Evolutionary conservation across 1,140 invertebrate species (phyloP), one percentile per base, ranked within the genome.

Genomic region (Drosophila punjabiensis): DNA sequence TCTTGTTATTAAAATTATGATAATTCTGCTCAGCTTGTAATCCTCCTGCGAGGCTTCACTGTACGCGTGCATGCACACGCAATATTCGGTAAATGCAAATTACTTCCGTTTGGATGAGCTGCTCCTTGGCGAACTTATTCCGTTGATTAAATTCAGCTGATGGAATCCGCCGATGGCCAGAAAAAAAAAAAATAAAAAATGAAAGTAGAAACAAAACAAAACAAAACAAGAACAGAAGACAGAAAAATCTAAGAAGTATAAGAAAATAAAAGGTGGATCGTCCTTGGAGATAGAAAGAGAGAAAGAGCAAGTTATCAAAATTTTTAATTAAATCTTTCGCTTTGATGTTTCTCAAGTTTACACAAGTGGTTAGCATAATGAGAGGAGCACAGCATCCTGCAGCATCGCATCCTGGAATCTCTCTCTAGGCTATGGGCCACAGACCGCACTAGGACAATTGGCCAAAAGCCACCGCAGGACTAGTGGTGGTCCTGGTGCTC

Each of bases 321-420:
- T 89, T 88, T 84, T 88, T 88, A 88, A 88, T 89, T 88, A 89
- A 88, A 89, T 88, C 56, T 81, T 53, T 78, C 13, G 66, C 84
- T 88, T 89, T 88, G 84, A 89, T 84, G 84, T 87, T 60, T 35
- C 41, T 30, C 39, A 60, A 68, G 73, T 56, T 77, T 66, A 68
- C 62, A 55, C 75, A 77, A 69, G 74, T 77, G 73, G 75, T 60
- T 63, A 59, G 64, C 65, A 48, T 78, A 79, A 69, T 79, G 68
- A 79, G 65, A 77, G 60, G 37, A 59, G 65, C 24, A 24, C 18
- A 33, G 30, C 52, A 53, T 7, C 45, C 28, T 18, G 30, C 52
- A 55, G 52, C 6, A 33, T 35, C 30, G 52, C 6, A 33, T 35
- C 30, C 30, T 14, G 30, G n/a, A 18, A 33, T 14, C 9, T 13